Base-by-base conservation (phyloP, 2,888 invertebrate genomes). In the Macropis europaea region DNA sequence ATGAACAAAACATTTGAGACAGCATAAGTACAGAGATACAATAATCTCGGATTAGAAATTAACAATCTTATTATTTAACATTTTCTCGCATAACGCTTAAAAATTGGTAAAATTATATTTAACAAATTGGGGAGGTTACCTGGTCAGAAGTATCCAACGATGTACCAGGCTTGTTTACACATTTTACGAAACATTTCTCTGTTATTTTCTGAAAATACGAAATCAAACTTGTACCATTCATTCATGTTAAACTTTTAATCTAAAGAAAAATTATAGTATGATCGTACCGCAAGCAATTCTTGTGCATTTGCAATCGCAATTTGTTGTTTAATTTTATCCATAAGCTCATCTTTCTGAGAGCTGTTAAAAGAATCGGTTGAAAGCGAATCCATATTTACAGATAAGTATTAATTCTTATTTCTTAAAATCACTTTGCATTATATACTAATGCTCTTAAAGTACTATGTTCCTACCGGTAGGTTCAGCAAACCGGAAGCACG, bases 181-280 rank as follows among this genome's bases (percentile, higher is more conserved):
- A 99, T 88, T 98, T 98, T 90, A 95, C 96, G 90, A 98, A 99
- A 91, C 99, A 99, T 91, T 98, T 98, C 87, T 98, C 97, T 45
- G 97, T 96, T 95, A 98, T 97, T 95, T 97, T 98, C 94, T 96
- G 90, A 38, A 92, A 92, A 83, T 59, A 80, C 6, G 3, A 36
- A 13, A 56, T 28, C 3, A 61, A 61, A 67, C 6, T 6, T 34
- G 7, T 15, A 26, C n/a, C 32, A 26, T 72, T 73, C 53, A 76
- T 76, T 82, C 69, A 80, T 43, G 11, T 22, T 47, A 63, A 11
- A n/a, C 11, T 24, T 26, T 2, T 63, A 63, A 56, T n/a, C n/a
- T n/a, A 67, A 59, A 43, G 24, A 5, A 42, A 42, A 67, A 47
- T 54, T 68, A 60, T 15, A 54, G 73, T 78, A 74, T 72, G 79